Conservation (phyloP, 2,797 vertebrate genomes). For the Steatocranus sp. region DNA sequence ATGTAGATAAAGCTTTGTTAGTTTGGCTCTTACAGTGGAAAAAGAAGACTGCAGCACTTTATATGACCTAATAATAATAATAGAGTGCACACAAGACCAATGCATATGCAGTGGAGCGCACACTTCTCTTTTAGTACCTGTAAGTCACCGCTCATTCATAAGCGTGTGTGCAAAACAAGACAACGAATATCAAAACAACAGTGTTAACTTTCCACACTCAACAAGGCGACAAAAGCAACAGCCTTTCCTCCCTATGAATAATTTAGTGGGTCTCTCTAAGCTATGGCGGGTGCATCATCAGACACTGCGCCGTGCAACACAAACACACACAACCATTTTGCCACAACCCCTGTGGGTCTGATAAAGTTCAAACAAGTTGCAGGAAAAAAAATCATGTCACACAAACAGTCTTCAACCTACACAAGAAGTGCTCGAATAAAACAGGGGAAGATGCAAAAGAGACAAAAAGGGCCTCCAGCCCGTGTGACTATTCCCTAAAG, state of each 20-base stretch:
- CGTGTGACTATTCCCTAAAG: conserved; percentile 86
- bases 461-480: conserved; percentile 61
- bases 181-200: conserved; percentile 59
- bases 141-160: conserved; percentile 43
- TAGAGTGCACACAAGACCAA: background rate
- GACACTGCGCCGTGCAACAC: conserved; percentile 53
- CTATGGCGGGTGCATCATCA: conserved; percentile 61
- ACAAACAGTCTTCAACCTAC: conserved; percentile 58
- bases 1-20: conserved; percentile 50
- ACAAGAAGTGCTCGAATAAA: conserved; percentile 22
- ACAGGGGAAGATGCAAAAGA: conserved; percentile 28
- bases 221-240: conserved; percentile 75
- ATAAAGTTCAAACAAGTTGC: conserved; percentile 80
- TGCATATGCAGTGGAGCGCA: background rate
- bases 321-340: conserved; percentile 76
- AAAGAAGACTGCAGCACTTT: conserved; percentile 38
- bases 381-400: conserved; percentile 44
- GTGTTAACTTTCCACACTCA: conserved; percentile 70
- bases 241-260: conserved; percentile 74
- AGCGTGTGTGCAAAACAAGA: conserved; percentile 42
- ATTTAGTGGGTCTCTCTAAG: conserved; percentile 70
- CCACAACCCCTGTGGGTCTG: conserved; percentile 75
- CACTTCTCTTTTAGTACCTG: conserved; percentile 18
- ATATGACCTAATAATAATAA: conserved; percentile 40
- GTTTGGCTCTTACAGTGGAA: conserved; percentile 34